Base-by-base conservation (phyloP, 37 sponge, comb jelly and placozoan genomes). In the Corticium candelabrum region DNA sequence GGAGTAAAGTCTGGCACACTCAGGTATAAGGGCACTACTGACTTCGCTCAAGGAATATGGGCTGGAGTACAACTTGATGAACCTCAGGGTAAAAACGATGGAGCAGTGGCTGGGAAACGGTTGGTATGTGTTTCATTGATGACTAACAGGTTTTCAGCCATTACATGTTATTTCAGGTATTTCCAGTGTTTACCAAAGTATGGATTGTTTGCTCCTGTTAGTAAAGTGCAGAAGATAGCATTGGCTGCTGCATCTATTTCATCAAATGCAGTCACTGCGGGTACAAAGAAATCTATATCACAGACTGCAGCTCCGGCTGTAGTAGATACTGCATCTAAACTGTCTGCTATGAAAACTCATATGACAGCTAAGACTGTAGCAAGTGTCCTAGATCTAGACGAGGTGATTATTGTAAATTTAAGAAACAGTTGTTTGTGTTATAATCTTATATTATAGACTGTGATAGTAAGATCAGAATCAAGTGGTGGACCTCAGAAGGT, bases 1-100 rank as follows among this genome's bases (percentile, higher is more conserved):
- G 89, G 85, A 56, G 68, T 37, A 1, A 96, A 96, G 78, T 56
- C 77, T 50, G 97, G 94, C 1, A 76, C 79, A n/a, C 67, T 96
- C 31, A 75, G 84, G n/a, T 96, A 82, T 77, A 39, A 88, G 39
- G 97, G 97, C 11, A 50, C 77, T 7, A 93, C 97, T 2, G 72
- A 90, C 30, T 96, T 96, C 88, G 89, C 97, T 56, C 86, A 84
- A 27, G 97, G 97, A 0, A 68, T 86, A 39, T 96, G 97, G 97
- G 89, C 85, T 30, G 97, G 97, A 30, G 89, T 96, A 30, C 86
- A 83, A 32, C 75, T 96, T 71, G 91, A 93, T 57, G 76, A 50
- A 4, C 74, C 84, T 57, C 87, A 85, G 38, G 97, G 97, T 15
- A 96, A 96, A 76, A 96, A 96, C 39, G 83, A 90, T 80, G 97